A percentile compares a stretch with the other conserved stretches of the same genome.
These are phyloP conservation scores for Drosophila diplacantha DNA, from an alignment of 2,888 invertebrate species.

Conservation along the genomic window DNA sequence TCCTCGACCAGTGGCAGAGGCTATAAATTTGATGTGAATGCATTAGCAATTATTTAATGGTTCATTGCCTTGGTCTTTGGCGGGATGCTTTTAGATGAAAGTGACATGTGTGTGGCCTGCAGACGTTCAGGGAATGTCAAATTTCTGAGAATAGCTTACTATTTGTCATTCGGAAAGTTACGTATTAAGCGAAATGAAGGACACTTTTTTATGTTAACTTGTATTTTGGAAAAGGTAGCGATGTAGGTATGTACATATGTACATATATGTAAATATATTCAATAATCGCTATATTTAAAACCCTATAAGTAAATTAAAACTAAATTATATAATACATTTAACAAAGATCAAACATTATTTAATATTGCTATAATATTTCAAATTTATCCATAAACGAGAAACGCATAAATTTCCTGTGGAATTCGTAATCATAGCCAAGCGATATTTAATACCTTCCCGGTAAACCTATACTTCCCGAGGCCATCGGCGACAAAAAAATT, in stretches of 20 bases:
- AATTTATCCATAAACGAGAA: background rate
- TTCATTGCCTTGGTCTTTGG: constrained; percentile 36
- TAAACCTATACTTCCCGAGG: constrained; percentile 48
- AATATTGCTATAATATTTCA: no score
- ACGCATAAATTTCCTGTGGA: background rate
- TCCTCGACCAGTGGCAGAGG: constrained; percentile 8
- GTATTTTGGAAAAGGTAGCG: no score
- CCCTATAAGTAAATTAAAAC: background rate
- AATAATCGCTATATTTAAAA: background rate
- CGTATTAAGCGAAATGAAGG: no score
- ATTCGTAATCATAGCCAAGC: background rate
- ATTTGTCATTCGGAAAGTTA: background rate
- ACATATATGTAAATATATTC: background rate
- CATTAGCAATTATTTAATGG: constrained; percentile 59
- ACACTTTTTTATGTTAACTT: background rate
- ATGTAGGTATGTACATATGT: no score
- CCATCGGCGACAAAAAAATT: constrained; percentile 22
- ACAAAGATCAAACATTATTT: background rate
- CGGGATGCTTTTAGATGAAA: constrained; percentile 7
- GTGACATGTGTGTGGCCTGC: constrained; percentile 1
- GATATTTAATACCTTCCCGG: constrained; percentile 26
- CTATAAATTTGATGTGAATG: constrained; percentile 44
- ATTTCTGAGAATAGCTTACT: background rate
- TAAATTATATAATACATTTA: no score
- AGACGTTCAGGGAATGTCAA: constrained; percentile 6